Evolutionary conservation across 2,888 invertebrate species (phyloP), one percentile per base, ranked within the genome.

Genomic region (Chrysodeixis includens): DNA sequence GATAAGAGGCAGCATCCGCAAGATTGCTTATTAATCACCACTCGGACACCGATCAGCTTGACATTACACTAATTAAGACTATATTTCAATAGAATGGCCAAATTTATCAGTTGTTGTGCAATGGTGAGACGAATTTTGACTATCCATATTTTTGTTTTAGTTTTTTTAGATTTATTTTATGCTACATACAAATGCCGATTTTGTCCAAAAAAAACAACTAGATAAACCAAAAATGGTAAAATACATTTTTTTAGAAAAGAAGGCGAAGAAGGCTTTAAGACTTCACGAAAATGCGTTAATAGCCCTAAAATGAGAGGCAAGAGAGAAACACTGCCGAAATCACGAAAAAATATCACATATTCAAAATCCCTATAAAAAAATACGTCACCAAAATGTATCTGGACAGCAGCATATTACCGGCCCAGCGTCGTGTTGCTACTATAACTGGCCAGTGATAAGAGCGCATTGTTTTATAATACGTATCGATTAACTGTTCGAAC

Each of bases 401-500:
- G 26, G 26, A 26, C 40, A 82, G 90, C 88, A 81, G 54, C 88
- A 88, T 91, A 76, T 91, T 93, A 93, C 76, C 71, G 85, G 69
- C 78, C 76, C 88, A 81, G 90, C 86, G 83, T 92, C 90, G 84
- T 83, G 83, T 92, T 90, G 89, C 91, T 85, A 79, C 84, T 86
- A 89, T 92, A 92, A 92, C 90, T 84, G 53, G 89, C 78, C 71
- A 81, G 88, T 91, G 94, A 92, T 93, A 93, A 93, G 93, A 88
- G 88, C 67, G 90, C 90, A 93, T 93, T 93, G 94, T 93, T 92
- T 90, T 90, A 87, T 87, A 88, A 89, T 90, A 88, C 76, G 74
- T 88, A 90, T 91, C 91, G 88, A 91, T 92, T 91, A 89, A 86
- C 88, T 87, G 82, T 79, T 86, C 83, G 84, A 70, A 86, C 83